These are phyloP conservation scores for Hephaestus fuliginosus DNA, from an alignment of 2,797 vertebrate genomes.

Conservation along the genomic window DNA sequence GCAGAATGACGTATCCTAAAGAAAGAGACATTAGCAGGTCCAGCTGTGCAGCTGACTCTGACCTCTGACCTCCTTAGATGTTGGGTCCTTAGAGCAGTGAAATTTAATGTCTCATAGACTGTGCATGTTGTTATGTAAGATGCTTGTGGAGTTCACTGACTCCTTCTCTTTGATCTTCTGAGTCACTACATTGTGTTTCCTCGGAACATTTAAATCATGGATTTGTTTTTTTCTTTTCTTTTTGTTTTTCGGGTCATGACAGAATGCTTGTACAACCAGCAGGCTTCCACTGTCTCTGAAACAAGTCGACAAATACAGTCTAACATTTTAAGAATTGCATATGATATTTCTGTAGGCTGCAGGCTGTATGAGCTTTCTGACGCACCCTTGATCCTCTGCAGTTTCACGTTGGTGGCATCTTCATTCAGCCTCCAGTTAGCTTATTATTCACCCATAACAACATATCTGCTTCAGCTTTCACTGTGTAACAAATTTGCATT, in stretches of 20 bases:
- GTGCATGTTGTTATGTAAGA: neutral
- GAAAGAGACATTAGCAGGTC: neutral
- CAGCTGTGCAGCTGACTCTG: slow-evolving; percentile 25
- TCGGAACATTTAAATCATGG: neutral
- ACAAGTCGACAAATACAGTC: neutral
- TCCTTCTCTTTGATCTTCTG: slow-evolving; percentile 15
- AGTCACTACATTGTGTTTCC: slow-evolving; percentile 25
- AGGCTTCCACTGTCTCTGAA: neutral
- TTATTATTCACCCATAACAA: slow-evolving; percentile 20
- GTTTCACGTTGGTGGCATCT: slow-evolving; percentile 11
- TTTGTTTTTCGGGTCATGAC: neutral
- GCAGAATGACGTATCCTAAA: neutral
- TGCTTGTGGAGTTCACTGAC: neutral
- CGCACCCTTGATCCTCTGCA: slow-evolving; percentile 1
- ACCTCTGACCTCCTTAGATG: slow-evolving; percentile 28
- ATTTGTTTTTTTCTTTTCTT: neutral
- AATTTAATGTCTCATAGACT: slow-evolving; percentile 6
- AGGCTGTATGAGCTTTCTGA: slow-evolving; percentile 13
- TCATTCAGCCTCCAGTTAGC: slow-evolving; percentile 32
- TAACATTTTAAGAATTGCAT: neutral
- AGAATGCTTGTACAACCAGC: slow-evolving; percentile 6
- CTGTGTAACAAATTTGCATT: neutral
- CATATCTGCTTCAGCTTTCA: slow-evolving; percentile 27
- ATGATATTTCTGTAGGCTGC: neutral
- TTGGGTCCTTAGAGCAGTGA: slow-evolving; percentile 1